Conservation (phyloP, 2,797 vertebrate genomes). For the Rhabdomys pumilio region DNA sequence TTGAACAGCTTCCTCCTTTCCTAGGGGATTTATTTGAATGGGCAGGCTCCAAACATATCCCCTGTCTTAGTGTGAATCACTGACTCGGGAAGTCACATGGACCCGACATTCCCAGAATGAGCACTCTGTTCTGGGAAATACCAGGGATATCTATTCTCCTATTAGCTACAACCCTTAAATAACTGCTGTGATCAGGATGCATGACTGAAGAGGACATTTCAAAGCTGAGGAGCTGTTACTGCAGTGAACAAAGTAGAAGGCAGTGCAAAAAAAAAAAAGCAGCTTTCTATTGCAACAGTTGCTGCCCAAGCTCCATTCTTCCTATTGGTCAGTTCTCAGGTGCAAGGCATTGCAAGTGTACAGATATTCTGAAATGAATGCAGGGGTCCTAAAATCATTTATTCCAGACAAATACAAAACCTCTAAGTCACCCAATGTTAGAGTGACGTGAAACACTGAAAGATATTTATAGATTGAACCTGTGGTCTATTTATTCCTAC, state of each 20-base stretch:
- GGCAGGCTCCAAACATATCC: slow-evolving; percentile 67
- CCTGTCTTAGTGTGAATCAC: slow-evolving; percentile 74
- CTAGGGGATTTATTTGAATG: slow-evolving; percentile 60
- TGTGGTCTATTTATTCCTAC: slow-evolving; percentile 23
- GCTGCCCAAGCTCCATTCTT: background rate
- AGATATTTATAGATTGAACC: background rate
- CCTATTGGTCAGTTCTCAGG: slow-evolving; percentile 6
- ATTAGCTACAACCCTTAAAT: slow-evolving; percentile 73
- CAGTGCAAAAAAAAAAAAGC: background rate
- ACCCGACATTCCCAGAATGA: slow-evolving; percentile 71
- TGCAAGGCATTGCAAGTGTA: background rate
- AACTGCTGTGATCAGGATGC: slow-evolving; percentile 62
- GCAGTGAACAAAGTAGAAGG: slow-evolving; percentile 21
- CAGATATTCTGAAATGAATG: background rate
- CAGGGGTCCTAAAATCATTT: slow-evolving; percentile 1
- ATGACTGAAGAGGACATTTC: slow-evolving; percentile 3
- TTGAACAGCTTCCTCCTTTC: slow-evolving; percentile 49
- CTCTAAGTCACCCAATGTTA: background rate
- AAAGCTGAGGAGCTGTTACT: slow-evolving; percentile 17
- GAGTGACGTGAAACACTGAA: background rate
- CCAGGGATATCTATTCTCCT: slow-evolving; percentile 40
- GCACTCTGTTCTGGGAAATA: slow-evolving; percentile 70
- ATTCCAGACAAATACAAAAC: background rate
- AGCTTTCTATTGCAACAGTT: background rate
- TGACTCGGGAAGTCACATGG: slow-evolving; percentile 74